Conservation (phyloP, 2,888 invertebrate species). For the Acleris holmiana region DNA sequence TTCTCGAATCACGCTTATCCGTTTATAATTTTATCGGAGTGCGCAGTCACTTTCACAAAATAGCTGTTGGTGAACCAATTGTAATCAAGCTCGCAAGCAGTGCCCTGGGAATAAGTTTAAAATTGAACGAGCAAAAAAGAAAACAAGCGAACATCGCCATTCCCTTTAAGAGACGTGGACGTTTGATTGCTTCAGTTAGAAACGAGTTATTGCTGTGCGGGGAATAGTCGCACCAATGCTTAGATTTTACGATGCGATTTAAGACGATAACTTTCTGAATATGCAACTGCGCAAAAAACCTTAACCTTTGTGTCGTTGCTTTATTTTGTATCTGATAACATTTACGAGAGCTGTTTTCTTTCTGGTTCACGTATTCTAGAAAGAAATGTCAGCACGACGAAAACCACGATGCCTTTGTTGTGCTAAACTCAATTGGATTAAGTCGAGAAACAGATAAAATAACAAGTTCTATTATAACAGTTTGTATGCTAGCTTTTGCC, state of each 20-base stretch:
- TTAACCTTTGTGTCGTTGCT: not conserved
- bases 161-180: constrained; percentile 26
- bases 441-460: not conserved
- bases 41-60: constrained; percentile 17
- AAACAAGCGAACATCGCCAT: constrained; percentile 29
- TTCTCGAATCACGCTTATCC: too few relatives aligned
- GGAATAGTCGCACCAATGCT: constrained; percentile 12
- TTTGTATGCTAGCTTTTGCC: too few relatives aligned
- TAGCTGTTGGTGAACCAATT: constrained; percentile 28
- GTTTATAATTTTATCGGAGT: not conserved
- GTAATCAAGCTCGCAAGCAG: constrained; percentile 36
- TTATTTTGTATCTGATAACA: not conserved
- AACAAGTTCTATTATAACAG: not conserved
- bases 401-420: constrained; percentile 1
- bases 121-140: constrained; percentile 33
- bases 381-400: not conserved
- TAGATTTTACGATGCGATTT: constrained; percentile 16
- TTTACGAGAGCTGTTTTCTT: not conserved
- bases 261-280: constrained; percentile 3
- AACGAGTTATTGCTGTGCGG: constrained; percentile 22
- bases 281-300: too few relatives aligned
- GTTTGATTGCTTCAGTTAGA: constrained; percentile 34
- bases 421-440: constrained; percentile 1
- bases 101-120: constrained; percentile 35
- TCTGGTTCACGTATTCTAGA: not conserved